Base-by-base conservation (phyloP, 2,113 vertebrate genomes). In the Myotis brandtii region DNA sequence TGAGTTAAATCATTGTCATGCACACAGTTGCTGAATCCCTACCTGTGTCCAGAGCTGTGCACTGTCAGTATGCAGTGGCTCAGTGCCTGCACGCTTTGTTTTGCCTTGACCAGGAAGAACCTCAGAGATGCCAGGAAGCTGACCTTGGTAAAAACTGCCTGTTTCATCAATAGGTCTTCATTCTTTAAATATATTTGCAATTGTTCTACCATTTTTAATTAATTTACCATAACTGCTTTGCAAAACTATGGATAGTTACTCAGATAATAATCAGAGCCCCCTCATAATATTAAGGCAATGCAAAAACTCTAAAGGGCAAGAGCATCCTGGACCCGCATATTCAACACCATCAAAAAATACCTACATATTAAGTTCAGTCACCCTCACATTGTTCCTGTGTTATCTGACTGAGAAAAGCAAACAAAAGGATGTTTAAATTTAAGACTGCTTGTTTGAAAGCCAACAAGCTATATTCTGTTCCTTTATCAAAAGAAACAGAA, bases 401-500 rank as follows among this genome's bases (percentile, higher is more conserved):
- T 93, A 95, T 79, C 77, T 94, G 50, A 86, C 62, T 59, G 32
- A 93, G 54, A 90, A 91, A 97, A 95, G 87, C 91, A 97, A 91
- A 93, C 86, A 93, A 94, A 94, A 64, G 48, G 54, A 91, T 89
- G 86, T 95, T 94, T 95, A 97, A 82, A 86, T 89, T 91, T 75
- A 86, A 93, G 52, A 77, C 37, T 93, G 89, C 86, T 87, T 92
- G 93, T 89, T 59, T 94, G 43, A 48, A 64, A 52, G 83, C 62
- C 96, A 97, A 91, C 13, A 70, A 94, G 37, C 1, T 0, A 93
- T 83, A 96, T 34, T 93, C 83, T 93, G 32, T 83, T 96, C 89
- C 89, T 89, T 80, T 86, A 96, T 93, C 89, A 94, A 95, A 96
- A 84, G 69, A 96, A 96, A 83, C 89, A 91, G 95, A 94, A 88